Conservation (phyloP, 2,888 invertebrate species). For the Zaprionus obscuricornis region DNA sequence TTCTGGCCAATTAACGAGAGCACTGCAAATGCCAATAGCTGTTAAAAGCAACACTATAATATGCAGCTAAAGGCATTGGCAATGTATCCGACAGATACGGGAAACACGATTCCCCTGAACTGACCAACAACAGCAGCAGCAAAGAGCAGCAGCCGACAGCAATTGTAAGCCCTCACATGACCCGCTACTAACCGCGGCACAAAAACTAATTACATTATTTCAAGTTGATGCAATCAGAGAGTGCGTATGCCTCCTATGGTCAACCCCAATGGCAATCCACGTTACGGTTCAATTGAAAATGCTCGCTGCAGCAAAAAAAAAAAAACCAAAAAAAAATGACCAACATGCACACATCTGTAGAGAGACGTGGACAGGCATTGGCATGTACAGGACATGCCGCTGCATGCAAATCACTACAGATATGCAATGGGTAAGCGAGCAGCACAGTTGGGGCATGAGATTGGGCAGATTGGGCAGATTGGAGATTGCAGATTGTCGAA, state of each 20-base stretch:
- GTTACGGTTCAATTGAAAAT: conserved; percentile 72
- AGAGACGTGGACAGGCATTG: background rate
- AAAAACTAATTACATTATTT: conserved; percentile 80
- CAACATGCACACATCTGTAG: background rate
- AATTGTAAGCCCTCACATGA: background rate
- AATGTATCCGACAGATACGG: background rate
- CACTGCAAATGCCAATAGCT: background rate
- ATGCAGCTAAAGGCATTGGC: background rate
- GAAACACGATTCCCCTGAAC: background rate
- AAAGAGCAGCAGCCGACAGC: conserved; percentile 5
- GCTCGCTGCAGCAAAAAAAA: conserved; percentile 21
- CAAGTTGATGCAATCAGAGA: conserved; percentile 76
- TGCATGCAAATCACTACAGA: conserved; percentile 72
- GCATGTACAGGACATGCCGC: conserved; percentile 52
- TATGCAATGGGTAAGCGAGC: conserved; percentile 44
- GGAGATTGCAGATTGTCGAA: background rate
- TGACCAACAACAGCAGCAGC: conserved; percentile 12
- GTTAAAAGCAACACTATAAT: conserved; percentile 6
- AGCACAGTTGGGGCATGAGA: conserved; percentile 20
- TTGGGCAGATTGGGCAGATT: conserved; percentile 1
- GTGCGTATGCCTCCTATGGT: conserved; percentile 54
- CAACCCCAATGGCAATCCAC: conserved; percentile 54
- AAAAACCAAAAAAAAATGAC: conserved; percentile 14
- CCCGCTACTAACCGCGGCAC: conserved; percentile 47
- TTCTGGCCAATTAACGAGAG: conserved; percentile 3